Base-by-base conservation (phyloP, 2,888 invertebrate genomes). In the Anticlea derivata region DNA sequence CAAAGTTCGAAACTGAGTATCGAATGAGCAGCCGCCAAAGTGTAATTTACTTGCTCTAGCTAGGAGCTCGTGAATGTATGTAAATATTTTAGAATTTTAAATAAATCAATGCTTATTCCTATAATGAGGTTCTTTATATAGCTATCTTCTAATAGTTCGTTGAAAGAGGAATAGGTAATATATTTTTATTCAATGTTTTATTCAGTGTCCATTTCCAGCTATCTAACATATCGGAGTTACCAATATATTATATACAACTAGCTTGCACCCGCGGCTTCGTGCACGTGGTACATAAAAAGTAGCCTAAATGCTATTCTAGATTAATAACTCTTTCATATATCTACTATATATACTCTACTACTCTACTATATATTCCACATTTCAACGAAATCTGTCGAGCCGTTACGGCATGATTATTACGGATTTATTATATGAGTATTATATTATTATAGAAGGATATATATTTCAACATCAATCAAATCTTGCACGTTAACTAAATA, bases 1-100 rank as follows among this genome's bases (percentile, higher is more conserved):
- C 59, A 66, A 68, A 63, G 60, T 58, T 58, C 49, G 59, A 57
- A 64, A 58, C 59, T 60, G 60, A 50, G 34, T 55, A 61, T 65
- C 45, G 53, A 60, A 52, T 20, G 7, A 23, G 11, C 44, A 44
- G 22, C 7, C 39, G 30, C 12, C 24, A 23, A 37, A 33, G 30
- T 23, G 27, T 23, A 45, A 40, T 34, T 39, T 29, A 35, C 30
- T 27, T 30, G n/a, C 8, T 10, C 11, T 29, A 35, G 20, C 22
- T 30, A 37, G 11, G 24, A 30, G 8, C 13, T 20, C 4, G 7
- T 38, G 38, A 38, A 38, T 38, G 24, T 23, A 27, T 34, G 12
- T 10, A 7, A 33, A 40, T 29, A 39, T 20, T 22, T 39, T 27
- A n/a, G n/a, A n/a, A n/a, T n/a, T n/a, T n/a, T n/a, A n/a, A n/a